These are phyloP conservation scores for Schizopygopsis malacanthus DNA, from an alignment of 2,797 vertebrate genomes.

Conservation along the genomic window DNA sequence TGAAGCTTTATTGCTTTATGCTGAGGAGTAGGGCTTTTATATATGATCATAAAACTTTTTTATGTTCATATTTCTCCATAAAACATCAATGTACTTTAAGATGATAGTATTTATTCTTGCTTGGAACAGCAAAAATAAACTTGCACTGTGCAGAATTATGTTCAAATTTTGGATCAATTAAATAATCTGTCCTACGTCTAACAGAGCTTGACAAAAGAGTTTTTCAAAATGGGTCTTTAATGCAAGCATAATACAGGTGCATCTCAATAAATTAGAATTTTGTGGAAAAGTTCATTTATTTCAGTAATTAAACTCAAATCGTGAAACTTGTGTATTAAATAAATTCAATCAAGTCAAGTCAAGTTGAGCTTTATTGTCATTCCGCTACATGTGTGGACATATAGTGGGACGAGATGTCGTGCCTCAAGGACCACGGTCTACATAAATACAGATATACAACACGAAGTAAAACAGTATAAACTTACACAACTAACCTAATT, in stretches of 20 bases:
- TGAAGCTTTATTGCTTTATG: slow-evolving; percentile 48
- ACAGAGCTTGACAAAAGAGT: not conserved
- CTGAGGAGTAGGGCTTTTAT: slow-evolving; percentile 35
- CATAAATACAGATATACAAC: too few relatives aligned
- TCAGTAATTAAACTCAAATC: too few relatives aligned
- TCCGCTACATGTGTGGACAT: too few relatives aligned
- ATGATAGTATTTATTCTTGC: slow-evolving; percentile 67
- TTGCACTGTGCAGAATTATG: slow-evolving; percentile 2
- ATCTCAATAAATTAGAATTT: too few relatives aligned
- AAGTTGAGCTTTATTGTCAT: too few relatives aligned
- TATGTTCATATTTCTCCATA: slow-evolving; percentile 45
- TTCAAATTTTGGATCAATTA: not conserved
- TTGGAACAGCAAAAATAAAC: slow-evolving; percentile 33
- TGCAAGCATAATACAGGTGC: not conserved
- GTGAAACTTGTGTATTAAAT: too few relatives aligned
- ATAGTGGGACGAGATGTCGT: too few relatives aligned
- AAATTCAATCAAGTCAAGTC: too few relatives aligned
- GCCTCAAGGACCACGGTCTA: too few relatives aligned
- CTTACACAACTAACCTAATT: too few relatives aligned
- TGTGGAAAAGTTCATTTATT: too few relatives aligned
- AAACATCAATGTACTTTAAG: slow-evolving; percentile 39
- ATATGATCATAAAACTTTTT: slow-evolving; percentile 41
- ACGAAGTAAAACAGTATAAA: too few relatives aligned
- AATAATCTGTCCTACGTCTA: not conserved
- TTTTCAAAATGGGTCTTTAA: not conserved